Evolutionary conservation across 2,113 vertebrate species (phyloP).

Genomic region (Datnioides undecimradiatus): DNA sequence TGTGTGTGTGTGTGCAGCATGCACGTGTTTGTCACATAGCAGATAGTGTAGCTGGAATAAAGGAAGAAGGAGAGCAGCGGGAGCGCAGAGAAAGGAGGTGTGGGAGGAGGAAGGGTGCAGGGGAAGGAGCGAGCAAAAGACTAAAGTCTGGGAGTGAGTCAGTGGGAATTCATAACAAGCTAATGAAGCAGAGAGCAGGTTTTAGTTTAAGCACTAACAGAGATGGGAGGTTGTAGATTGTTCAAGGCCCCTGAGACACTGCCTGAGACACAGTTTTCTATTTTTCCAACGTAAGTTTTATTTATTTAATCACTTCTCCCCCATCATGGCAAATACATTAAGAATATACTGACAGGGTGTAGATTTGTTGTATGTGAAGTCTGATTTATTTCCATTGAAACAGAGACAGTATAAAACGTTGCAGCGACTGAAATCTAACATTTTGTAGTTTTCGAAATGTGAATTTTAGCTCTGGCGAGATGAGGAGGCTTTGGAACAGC

Average conservation of each 20-base stretch:
- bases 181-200: background rate
- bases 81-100: too few species aligned
- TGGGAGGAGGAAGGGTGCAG: background rate
- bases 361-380: background rate
- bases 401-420: too few species aligned
- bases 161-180: background rate
- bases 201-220: background rate
- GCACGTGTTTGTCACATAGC: too few species aligned
- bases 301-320: background rate
- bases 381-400: too few species aligned
- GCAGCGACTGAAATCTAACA: too few species aligned
- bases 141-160: background rate
- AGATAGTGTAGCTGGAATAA: background rate
- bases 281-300: background rate
- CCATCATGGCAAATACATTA: background rate
- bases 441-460: too few species aligned
- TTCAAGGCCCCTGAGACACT: background rate
- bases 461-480: too few species aligned
- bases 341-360: background rate
- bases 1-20: background rate
- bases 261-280: background rate
- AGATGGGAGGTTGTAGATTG: background rate
- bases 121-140: too few species aligned
- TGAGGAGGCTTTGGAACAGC: too few species aligned
- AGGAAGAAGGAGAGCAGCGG: background rate